Evolutionary conservation across 2,113 vertebrate genomes (phyloP).

Genomic region (Hippocampus zosterae): DNA sequence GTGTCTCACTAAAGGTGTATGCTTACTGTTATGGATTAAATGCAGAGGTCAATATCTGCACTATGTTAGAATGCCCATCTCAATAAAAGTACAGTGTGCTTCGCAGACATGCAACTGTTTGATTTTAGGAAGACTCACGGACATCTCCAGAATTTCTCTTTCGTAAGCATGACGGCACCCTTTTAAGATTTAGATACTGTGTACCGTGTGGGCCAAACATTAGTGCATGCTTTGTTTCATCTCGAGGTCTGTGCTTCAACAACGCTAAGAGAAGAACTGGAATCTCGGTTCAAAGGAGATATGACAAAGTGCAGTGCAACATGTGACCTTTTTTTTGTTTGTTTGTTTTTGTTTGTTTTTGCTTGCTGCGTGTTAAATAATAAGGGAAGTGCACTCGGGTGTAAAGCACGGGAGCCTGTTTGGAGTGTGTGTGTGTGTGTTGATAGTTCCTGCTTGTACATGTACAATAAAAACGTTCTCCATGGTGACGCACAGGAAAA

Average conservation of each 20-base stretch:
- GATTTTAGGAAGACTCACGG: slow-evolving; percentile 5
- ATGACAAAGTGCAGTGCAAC: slow-evolving; percentile 32
- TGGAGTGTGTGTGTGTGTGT: slow-evolving; percentile 11
- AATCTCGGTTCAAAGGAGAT: slow-evolving; percentile 7
- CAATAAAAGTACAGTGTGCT: not conserved
- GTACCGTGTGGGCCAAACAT: slow-evolving; percentile 33
- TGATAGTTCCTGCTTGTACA: slow-evolving; percentile 53
- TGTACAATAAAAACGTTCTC: too few species aligned
- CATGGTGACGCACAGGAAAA: slow-evolving; percentile 45
- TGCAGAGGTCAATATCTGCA: not conserved
- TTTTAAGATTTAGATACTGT: slow-evolving; percentile 23
- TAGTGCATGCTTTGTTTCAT: slow-evolving; percentile 30
- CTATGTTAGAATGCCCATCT: not conserved
- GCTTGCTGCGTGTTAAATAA: slow-evolving; percentile 41
- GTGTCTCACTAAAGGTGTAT: not conserved
- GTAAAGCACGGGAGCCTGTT: slow-evolving; percentile 48
- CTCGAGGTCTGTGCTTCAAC: slow-evolving; percentile 13
- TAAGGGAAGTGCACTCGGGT: slow-evolving; percentile 47
- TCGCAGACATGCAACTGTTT: not conserved
- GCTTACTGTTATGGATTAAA: not conserved
- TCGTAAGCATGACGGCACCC: slow-evolving; percentile 21
- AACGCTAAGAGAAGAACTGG: not conserved
- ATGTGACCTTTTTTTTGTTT: slow-evolving; percentile 41
- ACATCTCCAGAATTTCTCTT: slow-evolving; percentile 28
- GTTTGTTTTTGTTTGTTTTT: too few species aligned